Conservation (phyloP, 2,113 vertebrate species). For the Bubo bubo region DNA sequence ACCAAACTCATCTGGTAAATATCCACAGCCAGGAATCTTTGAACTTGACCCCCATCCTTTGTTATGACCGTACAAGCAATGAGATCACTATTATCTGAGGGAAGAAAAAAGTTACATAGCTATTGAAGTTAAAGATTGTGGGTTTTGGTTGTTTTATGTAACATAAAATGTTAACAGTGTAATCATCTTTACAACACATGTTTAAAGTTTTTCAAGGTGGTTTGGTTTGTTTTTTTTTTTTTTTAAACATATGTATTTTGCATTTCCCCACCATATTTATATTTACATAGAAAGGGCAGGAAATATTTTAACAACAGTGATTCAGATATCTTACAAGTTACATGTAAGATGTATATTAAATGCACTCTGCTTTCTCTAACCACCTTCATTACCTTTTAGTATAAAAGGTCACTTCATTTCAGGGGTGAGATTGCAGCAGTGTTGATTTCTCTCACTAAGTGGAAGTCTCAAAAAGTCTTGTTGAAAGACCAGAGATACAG, state of each 20-base stretch:
- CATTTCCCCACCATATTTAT: neutral
- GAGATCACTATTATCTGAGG: conserved; percentile 94
- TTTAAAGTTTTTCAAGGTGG: neutral
- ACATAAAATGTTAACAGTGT: neutral
- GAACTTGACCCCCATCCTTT: conserved; percentile 91
- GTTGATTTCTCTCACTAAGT: neutral
- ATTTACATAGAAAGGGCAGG: neutral
- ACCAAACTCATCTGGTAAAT: conserved; percentile 98
- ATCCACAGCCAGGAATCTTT: conserved; percentile 95
- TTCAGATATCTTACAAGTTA: neutral
- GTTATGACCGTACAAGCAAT: conserved; percentile 96
- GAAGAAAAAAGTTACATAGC: neutral
- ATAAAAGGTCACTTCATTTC: neutral
- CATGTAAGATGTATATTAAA: neutral
- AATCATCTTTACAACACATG: neutral
- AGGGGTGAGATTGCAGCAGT: neutral
- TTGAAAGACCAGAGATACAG: neutral
- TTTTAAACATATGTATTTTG: neutral
- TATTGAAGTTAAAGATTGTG: neutral
- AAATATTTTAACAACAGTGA: neutral
- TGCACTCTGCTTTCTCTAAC: neutral
- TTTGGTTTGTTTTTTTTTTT: neutral
- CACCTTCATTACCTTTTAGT: neutral
- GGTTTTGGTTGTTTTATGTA: neutral
- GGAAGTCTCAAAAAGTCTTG: neutral